These are phyloP conservation scores for Iguana delicatissima DNA, from an alignment of 2,797 vertebrate genomes.

Conservation along the genomic window DNA sequence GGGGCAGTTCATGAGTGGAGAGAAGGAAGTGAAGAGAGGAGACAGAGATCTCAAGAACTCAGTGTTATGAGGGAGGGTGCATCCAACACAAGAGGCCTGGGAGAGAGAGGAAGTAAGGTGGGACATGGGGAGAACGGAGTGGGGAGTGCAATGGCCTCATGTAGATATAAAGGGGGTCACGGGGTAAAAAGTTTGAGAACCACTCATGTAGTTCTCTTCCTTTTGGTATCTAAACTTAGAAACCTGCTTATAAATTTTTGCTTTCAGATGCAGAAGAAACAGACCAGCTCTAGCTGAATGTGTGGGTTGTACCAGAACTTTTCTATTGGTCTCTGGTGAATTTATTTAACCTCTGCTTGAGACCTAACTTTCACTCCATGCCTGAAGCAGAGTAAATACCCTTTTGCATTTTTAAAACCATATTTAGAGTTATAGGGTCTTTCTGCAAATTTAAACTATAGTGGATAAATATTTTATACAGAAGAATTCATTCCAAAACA, in stretches of 20 bases:
- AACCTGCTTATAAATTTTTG: neutral
- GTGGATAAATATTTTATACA: neutral
- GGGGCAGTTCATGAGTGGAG: no score
- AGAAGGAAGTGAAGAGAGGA: no score
- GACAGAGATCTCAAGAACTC: no score
- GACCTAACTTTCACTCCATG: neutral
- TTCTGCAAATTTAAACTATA: constrained; percentile 20
- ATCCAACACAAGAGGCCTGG: no score
- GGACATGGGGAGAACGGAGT: no score
- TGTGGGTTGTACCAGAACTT: neutral
- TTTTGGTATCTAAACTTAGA: neutral
- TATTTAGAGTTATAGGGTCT: neutral
- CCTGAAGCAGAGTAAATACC: neutral
- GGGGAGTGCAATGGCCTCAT: no score
- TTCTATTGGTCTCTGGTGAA: neutral
- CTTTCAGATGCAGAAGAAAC: neutral
- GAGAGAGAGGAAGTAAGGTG: no score
- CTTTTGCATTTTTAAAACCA: neutral
- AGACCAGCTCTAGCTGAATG: neutral
- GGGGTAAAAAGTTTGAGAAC: no score
- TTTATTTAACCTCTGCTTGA: constrained; percentile 13
- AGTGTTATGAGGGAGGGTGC: no score
- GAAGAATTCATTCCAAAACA: neutral
- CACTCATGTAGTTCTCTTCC: neutral
- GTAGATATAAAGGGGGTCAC: no score